These are phyloP conservation scores for Amblyjoppa proteus DNA, from an alignment of 2,888 invertebrate species.

Conservation along the genomic window DNA sequence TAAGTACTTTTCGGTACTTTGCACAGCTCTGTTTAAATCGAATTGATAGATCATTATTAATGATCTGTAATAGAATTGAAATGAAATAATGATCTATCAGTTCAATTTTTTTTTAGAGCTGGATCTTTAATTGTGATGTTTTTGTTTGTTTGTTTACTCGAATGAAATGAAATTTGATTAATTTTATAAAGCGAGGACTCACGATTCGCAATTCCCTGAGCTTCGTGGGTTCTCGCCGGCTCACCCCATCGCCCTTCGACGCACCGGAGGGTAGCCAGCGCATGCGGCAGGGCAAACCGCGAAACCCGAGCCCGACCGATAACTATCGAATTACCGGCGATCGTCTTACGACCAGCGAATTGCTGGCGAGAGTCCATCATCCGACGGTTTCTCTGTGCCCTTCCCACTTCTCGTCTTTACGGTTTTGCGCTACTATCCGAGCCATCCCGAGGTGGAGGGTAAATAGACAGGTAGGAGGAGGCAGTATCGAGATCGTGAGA, in stretches of 20 bases:
- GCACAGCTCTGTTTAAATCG: too few species aligned
- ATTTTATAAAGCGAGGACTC: background rate
- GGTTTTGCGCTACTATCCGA: constrained; percentile 31
- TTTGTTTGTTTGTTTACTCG: background rate
- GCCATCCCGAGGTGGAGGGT: constrained; percentile 7
- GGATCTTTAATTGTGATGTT: background rate
- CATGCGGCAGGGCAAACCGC: constrained; percentile 60
- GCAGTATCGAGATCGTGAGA: constrained; percentile 50
- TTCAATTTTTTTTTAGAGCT: background rate
- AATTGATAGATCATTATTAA: background rate
- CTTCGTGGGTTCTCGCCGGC: background rate
- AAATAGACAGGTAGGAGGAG: constrained; percentile 41
- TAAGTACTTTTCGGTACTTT: too few species aligned
- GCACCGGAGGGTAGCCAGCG: constrained; percentile 43
- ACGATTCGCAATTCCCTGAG: background rate
- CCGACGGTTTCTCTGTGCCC: constrained; percentile 22
- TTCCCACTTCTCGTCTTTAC: constrained; percentile 48
- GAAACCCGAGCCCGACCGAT: constrained; percentile 76
- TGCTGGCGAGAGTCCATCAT: constrained; percentile 49
- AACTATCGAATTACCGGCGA: constrained; percentile 77
- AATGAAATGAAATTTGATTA: background rate
- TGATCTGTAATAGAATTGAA: background rate
- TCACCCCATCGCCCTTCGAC: constrained; percentile 20
- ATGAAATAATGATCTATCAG: background rate
- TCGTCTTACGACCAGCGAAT: constrained; percentile 74